Evolutionary conservation across 2,888 invertebrate species (phyloP), one percentile per base, ranked within the genome.

Genomic region (Uloborus plumipes): DNA sequence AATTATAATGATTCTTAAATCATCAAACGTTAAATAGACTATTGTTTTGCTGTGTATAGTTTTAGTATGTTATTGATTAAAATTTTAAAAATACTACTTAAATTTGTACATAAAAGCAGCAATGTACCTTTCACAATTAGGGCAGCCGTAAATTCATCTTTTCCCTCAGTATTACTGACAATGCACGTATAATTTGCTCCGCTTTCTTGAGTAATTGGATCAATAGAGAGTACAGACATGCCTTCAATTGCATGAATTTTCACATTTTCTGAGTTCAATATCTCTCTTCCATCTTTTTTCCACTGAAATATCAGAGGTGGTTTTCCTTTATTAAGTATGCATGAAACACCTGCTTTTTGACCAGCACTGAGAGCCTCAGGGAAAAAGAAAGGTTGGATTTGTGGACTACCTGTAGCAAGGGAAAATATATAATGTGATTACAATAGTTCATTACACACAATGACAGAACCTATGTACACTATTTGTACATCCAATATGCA

Each of bases 111-210:
- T n/a, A n/a, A n/a, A n/a, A n/a, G n/a, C n/a, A 69, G 6, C 0
- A 26, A 3, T n/a, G n/a, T 76, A 85, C 86, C 85, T 84, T 84
- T 85, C 6, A 86, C 85, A 11, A 62, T 22, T 2, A 86, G 73
- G 14, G 50, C 14, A 16, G 79, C 71, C 22, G 80, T 85, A 22
- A 61, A 83, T 18, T 65, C 70, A 18, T 78, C 85, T 64, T 65
- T 69, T 13, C 85, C 85, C 3, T 76, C 16, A n/a, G 47, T 20
- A 58, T 84, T 85, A 2, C 70, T 81, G 1, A 58, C 84, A n/a
- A 78, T n/a, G 20, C 84, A 84, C 0, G 84, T 84, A n/a, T 84
- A 84, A 51, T 84, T 84, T 0, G 78, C 84, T n/a, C 58, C 72
- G 18, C 78, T 78, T n/a, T 74, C 73, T 59, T 78, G 67, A 16